A percentile compares a stretch with the other conserved stretches of the same genome.
These are phyloP conservation scores for Andinoacara biseriatus DNA, from an alignment of 2,113 vertebrate species.

Conservation along the genomic window DNA sequence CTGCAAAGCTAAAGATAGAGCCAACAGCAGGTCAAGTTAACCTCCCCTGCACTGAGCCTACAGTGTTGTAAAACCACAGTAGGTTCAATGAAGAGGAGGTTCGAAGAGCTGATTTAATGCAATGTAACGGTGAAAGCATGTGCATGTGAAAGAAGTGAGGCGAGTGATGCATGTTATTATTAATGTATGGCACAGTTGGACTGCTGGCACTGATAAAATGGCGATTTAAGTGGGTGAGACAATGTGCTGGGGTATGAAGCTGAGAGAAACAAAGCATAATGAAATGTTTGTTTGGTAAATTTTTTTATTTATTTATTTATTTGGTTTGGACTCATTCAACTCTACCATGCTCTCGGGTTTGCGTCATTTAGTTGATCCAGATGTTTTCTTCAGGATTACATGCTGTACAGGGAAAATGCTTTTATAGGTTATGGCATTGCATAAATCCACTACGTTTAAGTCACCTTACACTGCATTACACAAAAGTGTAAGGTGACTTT, in stretches of 20 bases:
- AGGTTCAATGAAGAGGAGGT: background rate
- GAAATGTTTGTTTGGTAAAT: background rate
- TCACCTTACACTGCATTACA: background rate
- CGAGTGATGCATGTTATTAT: background rate
- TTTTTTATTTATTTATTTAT: too few relatives aligned
- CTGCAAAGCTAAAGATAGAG: slow-evolving; percentile 63
- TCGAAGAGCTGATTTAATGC: background rate
- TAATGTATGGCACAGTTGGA: slow-evolving; percentile 14
- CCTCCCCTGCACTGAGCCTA: slow-evolving; percentile 37
- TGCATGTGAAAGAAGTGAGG: background rate
- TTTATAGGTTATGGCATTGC: background rate
- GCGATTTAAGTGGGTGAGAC: background rate
- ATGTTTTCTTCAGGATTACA: background rate
- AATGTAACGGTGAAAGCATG: background rate
- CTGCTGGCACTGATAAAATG: background rate
- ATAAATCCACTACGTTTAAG: slow-evolving; percentile 23
- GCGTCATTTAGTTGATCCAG: background rate
- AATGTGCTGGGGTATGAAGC: background rate
- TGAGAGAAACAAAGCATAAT: background rate
- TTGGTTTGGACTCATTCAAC: background rate
- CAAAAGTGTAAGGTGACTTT: slow-evolving; percentile 59
- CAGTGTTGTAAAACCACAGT: slow-evolving; percentile 31
- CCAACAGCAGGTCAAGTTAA: slow-evolving; percentile 31
- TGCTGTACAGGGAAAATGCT: background rate
- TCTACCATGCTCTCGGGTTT: background rate